Percentiles rank a stretch among this genome's conserved stretches.
These are phyloP conservation scores for Pampus argenteus DNA, from an alignment of 2,797 vertebrate species.

Conservation along the genomic window DNA sequence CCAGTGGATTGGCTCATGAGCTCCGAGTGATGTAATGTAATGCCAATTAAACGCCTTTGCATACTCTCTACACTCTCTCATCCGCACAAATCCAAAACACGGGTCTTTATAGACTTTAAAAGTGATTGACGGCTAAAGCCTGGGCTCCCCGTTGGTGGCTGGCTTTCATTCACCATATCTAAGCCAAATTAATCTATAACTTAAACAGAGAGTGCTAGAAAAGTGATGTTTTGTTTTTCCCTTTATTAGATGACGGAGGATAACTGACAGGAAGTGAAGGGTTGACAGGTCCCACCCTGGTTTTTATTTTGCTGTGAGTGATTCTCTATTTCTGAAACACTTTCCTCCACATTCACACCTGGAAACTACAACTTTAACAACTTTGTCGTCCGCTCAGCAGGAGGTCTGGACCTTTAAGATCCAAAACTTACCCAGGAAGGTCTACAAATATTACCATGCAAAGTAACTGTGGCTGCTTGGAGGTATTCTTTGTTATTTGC, in stretches of 20 bases:
- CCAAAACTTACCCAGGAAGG: conserved; percentile 5
- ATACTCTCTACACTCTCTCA: conserved; percentile 25
- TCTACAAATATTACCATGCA: conserved; percentile 11
- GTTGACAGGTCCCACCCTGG: no score
- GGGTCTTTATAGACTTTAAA: conserved; percentile 4
- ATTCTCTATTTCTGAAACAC: neutral
- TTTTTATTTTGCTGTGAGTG: neutral
- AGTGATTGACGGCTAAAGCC: conserved; percentile 63
- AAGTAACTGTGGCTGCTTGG: no score
- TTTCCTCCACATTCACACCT: neutral
- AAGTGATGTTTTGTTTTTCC: neutral
- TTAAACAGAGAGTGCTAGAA: neutral
- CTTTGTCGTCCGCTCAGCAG: conserved; percentile 6
- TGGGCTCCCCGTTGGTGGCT: conserved; percentile 36
- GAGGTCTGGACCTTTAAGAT: neutral
- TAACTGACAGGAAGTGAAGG: neutral
- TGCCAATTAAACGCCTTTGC: conserved; percentile 42
- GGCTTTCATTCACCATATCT: conserved; percentile 65
- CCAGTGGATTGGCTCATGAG: conserved; percentile 18
- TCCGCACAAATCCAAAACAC: conserved; percentile 51
- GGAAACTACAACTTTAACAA: neutral
- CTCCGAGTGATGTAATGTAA: conserved; percentile 30
- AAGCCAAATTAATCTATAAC: conserved; percentile 67
- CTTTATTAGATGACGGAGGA: neutral
- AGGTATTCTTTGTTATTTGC: conserved; percentile 1